A percentile compares a stretch with the other conserved stretches of the same genome.
These are phyloP conservation scores for Drosophila buzzatii DNA, from an alignment of 2,888 invertebrate genomes.

Conservation along the genomic window DNA sequence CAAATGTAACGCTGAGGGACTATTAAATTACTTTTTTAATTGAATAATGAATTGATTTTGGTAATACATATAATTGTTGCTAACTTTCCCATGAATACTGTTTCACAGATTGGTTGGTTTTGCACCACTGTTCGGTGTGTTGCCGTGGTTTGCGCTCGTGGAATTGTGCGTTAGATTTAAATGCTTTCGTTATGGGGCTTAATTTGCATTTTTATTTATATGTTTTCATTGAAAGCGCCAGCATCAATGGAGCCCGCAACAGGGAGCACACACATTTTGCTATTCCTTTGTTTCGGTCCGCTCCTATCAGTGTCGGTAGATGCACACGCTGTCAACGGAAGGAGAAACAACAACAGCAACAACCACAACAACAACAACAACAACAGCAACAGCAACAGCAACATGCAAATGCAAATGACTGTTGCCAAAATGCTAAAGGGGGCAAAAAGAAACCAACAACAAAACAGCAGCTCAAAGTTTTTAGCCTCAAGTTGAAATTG, in stretches of 20 bases:
- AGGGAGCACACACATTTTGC: constrained; percentile 61
- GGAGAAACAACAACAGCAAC: constrained; percentile 30
- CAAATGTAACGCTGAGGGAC: too few species aligned
- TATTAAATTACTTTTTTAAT: too few species aligned
- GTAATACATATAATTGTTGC: too few species aligned
- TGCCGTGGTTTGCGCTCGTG: constrained; percentile 52
- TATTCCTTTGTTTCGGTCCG: constrained; percentile 65
- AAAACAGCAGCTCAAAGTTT: constrained; percentile 23
- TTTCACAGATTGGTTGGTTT: neutral
- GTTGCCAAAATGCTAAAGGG: constrained; percentile 62
- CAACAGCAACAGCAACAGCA: constrained; percentile 36
- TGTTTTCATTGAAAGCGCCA: constrained; percentile 84
- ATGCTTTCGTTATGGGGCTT: constrained; percentile 77
- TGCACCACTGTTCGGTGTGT: constrained; percentile 47
- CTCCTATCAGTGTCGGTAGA: constrained; percentile 83
- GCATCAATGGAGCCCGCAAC: constrained; percentile 76
- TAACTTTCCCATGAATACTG: too few species aligned
- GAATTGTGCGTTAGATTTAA: constrained; percentile 83
- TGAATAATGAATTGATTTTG: too few species aligned
- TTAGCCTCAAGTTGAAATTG: constrained; percentile 44
- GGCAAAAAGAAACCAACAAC: neutral
- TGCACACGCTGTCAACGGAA: constrained; percentile 73
- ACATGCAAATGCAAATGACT: constrained; percentile 76
- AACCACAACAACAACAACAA: constrained; percentile 44
- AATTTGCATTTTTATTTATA: constrained; percentile 85